Evolutionary conservation across 1,140 invertebrate species (phyloP).

Genomic region (Euura lappo): DNA sequence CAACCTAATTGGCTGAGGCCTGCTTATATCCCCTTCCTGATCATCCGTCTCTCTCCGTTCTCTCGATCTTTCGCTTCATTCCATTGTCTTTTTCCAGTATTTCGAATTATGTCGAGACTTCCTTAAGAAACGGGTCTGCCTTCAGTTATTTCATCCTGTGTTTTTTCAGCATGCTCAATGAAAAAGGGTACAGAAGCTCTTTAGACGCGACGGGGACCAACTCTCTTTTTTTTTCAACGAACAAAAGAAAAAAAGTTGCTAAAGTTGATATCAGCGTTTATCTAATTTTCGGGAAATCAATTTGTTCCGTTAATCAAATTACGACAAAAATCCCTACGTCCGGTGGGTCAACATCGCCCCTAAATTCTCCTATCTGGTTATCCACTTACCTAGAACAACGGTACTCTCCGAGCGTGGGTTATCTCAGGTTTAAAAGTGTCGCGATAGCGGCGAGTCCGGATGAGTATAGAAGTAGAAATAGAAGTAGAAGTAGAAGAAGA

Average conservation of each 20-base stretch:
- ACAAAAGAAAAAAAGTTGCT: not conserved
- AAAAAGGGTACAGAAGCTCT: too few species aligned
- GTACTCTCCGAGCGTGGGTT: not conserved
- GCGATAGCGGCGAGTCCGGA: constrained; percentile 2
- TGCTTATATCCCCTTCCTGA: not conserved
- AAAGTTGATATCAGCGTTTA: too few species aligned
- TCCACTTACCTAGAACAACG: constrained; percentile 1
- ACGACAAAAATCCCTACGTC: not conserved
- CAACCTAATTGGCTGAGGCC: not conserved
- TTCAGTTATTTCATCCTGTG: too few species aligned
- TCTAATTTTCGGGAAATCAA: not conserved
- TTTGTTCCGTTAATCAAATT: constrained; percentile 1
- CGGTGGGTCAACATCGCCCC: not conserved
- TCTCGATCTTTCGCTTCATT: not conserved
- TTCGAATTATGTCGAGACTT: too few species aligned
- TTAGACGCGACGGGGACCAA: too few species aligned
- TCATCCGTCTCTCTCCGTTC: not conserved
- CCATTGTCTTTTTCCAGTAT: too few species aligned
- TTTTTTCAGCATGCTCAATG: too few species aligned
- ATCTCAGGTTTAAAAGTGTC: not conserved
- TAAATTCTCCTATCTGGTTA: not conserved
- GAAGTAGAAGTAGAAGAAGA: not conserved
- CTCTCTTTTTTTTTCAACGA: not conserved
- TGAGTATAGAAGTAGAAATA: not conserved
- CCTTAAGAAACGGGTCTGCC: too few species aligned